These are phyloP conservation scores for Drosophila sp. DNA, from an alignment of 1,140 invertebrate genomes.

Conservation along the genomic window DNA sequence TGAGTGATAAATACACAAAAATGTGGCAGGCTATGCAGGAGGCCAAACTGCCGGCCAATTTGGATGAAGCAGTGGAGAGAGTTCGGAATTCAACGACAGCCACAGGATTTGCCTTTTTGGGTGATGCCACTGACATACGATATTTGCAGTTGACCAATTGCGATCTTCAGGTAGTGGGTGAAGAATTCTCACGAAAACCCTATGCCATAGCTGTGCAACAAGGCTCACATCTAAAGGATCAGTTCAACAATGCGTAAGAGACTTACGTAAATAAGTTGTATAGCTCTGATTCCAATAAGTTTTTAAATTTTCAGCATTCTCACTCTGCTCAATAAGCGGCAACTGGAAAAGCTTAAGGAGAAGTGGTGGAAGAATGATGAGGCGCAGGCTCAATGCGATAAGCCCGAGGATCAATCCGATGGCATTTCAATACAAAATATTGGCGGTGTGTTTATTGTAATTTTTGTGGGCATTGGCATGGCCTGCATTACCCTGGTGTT, in stretches of 20 bases:
- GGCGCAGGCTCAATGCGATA: conserved; percentile 90
- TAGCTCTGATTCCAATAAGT: background rate
- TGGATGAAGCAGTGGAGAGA: conserved; percentile 90
- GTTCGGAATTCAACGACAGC: conserved; percentile 90
- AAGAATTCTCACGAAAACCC: conserved; percentile 98
- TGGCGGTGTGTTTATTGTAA: conserved; percentile 98
- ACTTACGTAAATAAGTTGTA: background rate
- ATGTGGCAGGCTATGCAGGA: conserved; percentile 99
- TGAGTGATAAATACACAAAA: conserved; percentile 98
- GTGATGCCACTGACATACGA: conserved; percentile 96
- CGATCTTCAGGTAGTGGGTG: conserved; percentile 94
- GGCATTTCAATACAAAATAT: conserved; percentile 99
- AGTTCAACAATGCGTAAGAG: conserved; percentile 93
- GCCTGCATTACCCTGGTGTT: conserved; percentile 95
- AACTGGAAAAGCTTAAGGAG: conserved; percentile 96
- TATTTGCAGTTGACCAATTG: conserved; percentile 94
- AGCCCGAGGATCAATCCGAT: conserved; percentile 95
- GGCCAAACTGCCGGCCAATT: conserved; percentile 89
- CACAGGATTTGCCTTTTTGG: conserved; percentile 95
- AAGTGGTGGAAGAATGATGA: conserved; percentile 97
- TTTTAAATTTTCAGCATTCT: conserved; percentile 90
- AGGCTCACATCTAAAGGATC: conserved; percentile 95
- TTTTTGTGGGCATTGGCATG: conserved; percentile 95
- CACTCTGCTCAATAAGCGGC: conserved; percentile 94
- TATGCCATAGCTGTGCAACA: conserved; percentile 98